Percentiles rank a stretch among this genome's conserved stretches.
These are phyloP conservation scores for Morpho achilles DNA, from an alignment of 2,888 invertebrate species.

Conservation along the genomic window DNA sequence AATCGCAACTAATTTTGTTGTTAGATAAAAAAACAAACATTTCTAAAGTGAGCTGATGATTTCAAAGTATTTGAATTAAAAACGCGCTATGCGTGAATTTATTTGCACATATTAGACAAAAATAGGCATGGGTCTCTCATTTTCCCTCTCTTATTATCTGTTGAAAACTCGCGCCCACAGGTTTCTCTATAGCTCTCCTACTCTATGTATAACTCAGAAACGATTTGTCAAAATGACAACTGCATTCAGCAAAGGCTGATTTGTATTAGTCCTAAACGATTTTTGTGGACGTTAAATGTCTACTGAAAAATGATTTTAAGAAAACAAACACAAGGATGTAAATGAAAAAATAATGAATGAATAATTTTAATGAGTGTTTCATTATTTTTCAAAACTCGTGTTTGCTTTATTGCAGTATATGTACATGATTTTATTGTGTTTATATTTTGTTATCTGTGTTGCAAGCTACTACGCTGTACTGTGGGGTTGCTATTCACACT, in stretches of 20 bases:
- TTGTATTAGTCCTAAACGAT: constrained; percentile 3
- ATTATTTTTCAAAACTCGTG: constrained; percentile 23
- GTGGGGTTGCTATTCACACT: constrained; percentile 57
- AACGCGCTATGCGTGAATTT: too few species aligned
- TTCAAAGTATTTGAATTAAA: too few species aligned
- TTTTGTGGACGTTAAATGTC: constrained; percentile 26
- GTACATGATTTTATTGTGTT: constrained; percentile 46
- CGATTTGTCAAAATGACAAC: neutral
- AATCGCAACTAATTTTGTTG: too few species aligned
- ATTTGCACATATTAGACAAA: too few species aligned
- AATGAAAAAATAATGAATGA: constrained; percentile 37
- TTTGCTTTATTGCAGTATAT: constrained; percentile 21
- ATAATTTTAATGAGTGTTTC: constrained; percentile 43
- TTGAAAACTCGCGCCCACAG: too few species aligned
- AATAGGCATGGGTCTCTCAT: too few species aligned
- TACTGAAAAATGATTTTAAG: constrained; percentile 23
- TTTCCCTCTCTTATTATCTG: too few species aligned
- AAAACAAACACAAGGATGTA: constrained; percentile 32
- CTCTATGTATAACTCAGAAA: too few species aligned
- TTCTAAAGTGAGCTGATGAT: too few species aligned
- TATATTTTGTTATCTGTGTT: constrained; percentile 54
- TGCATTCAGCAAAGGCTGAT: neutral
- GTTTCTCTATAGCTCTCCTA: too few species aligned
- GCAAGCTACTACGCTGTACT: constrained; percentile 65
- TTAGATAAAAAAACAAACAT: too few species aligned